Base-by-base conservation (phyloP, 2,888 invertebrate species). In the Serrognathus titanus region DNA sequence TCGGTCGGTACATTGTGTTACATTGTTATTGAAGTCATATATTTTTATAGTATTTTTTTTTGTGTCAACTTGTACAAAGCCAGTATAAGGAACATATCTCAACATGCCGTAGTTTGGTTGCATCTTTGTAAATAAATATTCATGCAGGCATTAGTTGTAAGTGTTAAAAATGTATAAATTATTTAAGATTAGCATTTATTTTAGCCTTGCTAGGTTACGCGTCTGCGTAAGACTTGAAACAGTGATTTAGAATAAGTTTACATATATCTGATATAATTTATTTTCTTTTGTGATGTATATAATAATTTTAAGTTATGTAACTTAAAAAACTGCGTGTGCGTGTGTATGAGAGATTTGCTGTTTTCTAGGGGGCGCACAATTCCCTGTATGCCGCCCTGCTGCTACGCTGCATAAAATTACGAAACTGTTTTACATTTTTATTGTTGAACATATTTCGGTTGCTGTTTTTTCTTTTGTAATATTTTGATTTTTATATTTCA, bases 201-300 rank as follows among this genome's bases (percentile, higher is more conserved):
- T 60, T 57, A 50, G 56, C 47, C 56, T 56, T 56, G 45, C 40
- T 55, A 48, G 51, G 51, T 63, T 65, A 62, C 61, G 68, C 72
- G 67, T 38, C 68, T 63, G 66, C 71, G 71, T 72, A 75, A 75
- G 73, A 73, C 73, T 73, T 74, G 71, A 74, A 73, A 69, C 73
- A 75, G 75, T 75, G 75, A 75, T 76, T 71, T 75, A 74, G 74
- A 70, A 51, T 74, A 74, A 73, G 72, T 74, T 73, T 70, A 65
- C 68, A 61, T 58, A 56, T 57, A 48, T 53, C 49, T 50, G 49
- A 60, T 60, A 55, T 63, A 59, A 63, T 63, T 63, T 63, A 63
- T 63, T 63, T 61, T 67, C 68, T 53, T 67, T 69, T 75, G 74
- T 75, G 75, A 75, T 75, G 74, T 75, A 74, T 58, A 75, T 74